Evolutionary conservation across 2,888 invertebrate species (phyloP).

Genomic region (Oscheius sp.): DNA sequence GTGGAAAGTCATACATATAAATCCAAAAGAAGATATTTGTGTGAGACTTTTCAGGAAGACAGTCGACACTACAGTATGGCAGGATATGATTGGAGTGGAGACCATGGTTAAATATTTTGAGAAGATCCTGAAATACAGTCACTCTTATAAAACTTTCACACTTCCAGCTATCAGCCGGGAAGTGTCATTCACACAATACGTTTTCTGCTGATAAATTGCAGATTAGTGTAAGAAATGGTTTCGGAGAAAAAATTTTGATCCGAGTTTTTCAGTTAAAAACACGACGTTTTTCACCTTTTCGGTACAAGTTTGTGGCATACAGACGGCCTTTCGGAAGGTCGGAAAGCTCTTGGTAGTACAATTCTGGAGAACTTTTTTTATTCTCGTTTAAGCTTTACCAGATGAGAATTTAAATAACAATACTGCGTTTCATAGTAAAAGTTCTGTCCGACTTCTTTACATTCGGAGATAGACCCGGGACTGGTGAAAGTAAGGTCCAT

Average conservation of each 20-base stretch:
- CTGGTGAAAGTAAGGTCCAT: conserved; percentile 33
- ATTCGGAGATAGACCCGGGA: conserved; percentile 37
- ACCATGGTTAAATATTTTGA: conserved; percentile 11
- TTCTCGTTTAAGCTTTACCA: conserved; percentile 3
- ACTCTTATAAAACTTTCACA: not conserved
- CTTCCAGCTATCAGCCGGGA: not conserved
- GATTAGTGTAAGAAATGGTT: not conserved
- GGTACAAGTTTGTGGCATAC: conserved; percentile 35
- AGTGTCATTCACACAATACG: not conserved
- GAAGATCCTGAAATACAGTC: conserved; percentile 15
- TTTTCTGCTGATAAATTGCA: not conserved
- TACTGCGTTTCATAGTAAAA: conserved; percentile 33
- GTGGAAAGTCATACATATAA: too few relatives aligned
- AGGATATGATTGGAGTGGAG: too few relatives aligned
- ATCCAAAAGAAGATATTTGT: conserved; percentile 25
- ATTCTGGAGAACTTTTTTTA: not conserved
- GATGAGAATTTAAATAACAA: conserved; percentile 28
- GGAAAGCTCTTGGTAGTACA: conserved; percentile 2
- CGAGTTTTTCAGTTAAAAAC: conserved; percentile 1
- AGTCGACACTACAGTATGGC: conserved; percentile 10
- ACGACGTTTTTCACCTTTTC: conserved; percentile 21
- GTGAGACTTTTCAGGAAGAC: conserved; percentile 22
- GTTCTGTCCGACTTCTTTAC: conserved; percentile 32
- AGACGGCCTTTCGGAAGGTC: conserved; percentile 32
- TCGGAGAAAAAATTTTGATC: not conserved